Evolutionary conservation across 1,140 invertebrate species (phyloP).

Genomic region (Pseudomyrmex cubaensis): DNA sequence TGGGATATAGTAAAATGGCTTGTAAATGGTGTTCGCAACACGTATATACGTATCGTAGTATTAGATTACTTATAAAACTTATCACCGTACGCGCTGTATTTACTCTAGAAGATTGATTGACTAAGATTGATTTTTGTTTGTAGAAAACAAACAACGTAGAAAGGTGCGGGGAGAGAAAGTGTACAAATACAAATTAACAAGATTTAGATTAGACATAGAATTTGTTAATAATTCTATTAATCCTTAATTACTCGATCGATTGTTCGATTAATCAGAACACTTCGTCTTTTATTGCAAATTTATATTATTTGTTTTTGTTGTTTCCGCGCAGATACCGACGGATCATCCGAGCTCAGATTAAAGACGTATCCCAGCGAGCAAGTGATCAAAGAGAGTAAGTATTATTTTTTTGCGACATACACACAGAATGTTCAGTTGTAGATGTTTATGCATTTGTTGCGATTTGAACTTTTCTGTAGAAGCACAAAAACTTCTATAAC

Average conservation of each 20-base stretch:
- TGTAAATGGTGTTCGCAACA: no score
- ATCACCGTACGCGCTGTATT: no score
- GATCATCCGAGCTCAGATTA: constrained; percentile 85
- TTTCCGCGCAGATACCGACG: constrained; percentile 15
- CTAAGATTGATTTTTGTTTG: no score
- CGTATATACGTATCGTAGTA: no score
- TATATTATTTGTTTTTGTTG: constrained; percentile 11
- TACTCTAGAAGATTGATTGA: no score
- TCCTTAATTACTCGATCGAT: not conserved
- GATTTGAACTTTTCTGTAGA: constrained; percentile 4
- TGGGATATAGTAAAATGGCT: not conserved
- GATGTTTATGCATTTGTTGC: constrained; percentile 48
- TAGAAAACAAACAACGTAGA: no score
- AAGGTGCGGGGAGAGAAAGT: no score
- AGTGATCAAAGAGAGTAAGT: constrained; percentile 93
- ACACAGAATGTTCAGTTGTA: constrained; percentile 5
- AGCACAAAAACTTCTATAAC: not conserved
- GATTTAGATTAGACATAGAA: no score
- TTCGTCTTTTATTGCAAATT: not conserved
- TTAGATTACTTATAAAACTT: no score
- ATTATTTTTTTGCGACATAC: not conserved
- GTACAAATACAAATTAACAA: no score
- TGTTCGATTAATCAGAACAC: no score
- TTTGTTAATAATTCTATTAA: not conserved
- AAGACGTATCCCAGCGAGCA: constrained; percentile 91